Conservation (phyloP, 2,888 invertebrate genomes). For the Pimpla rufipes region DNA sequence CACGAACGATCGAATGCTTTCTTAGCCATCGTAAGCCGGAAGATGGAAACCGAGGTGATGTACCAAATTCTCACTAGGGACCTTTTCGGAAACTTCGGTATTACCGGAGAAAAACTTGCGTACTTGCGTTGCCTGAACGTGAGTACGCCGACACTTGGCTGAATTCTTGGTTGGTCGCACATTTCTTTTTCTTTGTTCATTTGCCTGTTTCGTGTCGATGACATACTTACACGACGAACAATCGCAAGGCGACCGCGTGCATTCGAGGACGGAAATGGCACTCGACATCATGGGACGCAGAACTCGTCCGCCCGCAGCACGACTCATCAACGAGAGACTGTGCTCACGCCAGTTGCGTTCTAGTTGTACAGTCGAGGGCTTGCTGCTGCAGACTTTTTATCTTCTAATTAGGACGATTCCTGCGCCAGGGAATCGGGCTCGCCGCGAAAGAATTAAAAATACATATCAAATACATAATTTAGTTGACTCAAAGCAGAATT, state of each 20-base stretch:
- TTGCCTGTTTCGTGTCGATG: slow-evolving; percentile 7
- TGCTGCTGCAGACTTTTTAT: neutral
- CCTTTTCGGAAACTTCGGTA: no score
- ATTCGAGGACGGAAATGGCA: slow-evolving; percentile 8
- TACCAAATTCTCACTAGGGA: no score
- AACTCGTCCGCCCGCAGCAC: neutral
- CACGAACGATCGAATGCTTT: no score
- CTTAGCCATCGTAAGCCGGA: no score
- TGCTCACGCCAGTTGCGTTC: slow-evolving; percentile 2
- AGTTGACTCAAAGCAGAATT: no score
- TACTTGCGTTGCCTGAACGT: no score
- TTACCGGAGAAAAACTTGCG: no score
- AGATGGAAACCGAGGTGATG: no score
- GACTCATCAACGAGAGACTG: neutral
- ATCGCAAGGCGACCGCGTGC: slow-evolving; percentile 6
- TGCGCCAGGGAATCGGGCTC: no score
- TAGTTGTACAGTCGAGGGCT: neutral
- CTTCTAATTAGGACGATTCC: neutral
- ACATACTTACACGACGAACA: slow-evolving; percentile 11
- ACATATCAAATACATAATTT: no score
- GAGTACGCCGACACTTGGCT: no score
- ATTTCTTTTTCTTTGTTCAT: slow-evolving; percentile 1
- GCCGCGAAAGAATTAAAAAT: no score
- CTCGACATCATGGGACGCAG: slow-evolving; percentile 26
- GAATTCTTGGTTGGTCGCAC: neutral